Evolutionary conservation across 2,797 vertebrate genomes (phyloP).

Genomic region (Neomorphus geoffroyi): DNA sequence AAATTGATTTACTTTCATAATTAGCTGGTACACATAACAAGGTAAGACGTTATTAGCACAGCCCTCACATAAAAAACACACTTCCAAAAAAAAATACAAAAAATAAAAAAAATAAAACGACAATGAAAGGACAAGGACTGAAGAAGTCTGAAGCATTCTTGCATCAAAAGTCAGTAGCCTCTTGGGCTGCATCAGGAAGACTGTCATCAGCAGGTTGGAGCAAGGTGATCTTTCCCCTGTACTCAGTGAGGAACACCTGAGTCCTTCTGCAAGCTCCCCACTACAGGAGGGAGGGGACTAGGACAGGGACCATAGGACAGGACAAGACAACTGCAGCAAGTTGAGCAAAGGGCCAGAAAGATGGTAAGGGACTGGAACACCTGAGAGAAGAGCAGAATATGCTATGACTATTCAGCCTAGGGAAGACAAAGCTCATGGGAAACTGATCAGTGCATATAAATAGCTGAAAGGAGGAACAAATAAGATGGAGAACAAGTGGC

Average conservation of each 20-base stretch:
- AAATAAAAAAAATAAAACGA: not conserved
- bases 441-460: not conserved
- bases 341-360: not conserved
- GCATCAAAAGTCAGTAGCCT: not conserved
- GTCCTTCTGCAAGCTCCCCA: not conserved
- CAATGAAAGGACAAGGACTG: not conserved
- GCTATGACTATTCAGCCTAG: not conserved
- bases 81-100: not conserved
- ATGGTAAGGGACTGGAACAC: not conserved
- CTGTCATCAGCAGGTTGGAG: not conserved
- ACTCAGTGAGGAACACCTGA: not conserved
- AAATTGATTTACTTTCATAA: not conserved
- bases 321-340: not conserved
- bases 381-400: rapidly evolving
- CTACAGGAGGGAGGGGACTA: too few species aligned
- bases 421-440: not conserved
- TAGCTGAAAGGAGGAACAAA: not conserved
- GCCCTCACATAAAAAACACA: not conserved
- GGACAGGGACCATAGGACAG: not conserved
- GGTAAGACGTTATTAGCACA: not conserved
- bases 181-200: not conserved
- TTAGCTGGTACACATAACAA: not conserved
- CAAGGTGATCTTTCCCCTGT: not conserved
- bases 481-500: not conserved
- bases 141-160: not conserved